A percentile compares a stretch with the other conserved stretches of the same genome.
These are phyloP conservation scores for Umimayanthus kanabou DNA, from an alignment of 92 coral and sea anemone genomes.

Conservation along the genomic window DNA sequence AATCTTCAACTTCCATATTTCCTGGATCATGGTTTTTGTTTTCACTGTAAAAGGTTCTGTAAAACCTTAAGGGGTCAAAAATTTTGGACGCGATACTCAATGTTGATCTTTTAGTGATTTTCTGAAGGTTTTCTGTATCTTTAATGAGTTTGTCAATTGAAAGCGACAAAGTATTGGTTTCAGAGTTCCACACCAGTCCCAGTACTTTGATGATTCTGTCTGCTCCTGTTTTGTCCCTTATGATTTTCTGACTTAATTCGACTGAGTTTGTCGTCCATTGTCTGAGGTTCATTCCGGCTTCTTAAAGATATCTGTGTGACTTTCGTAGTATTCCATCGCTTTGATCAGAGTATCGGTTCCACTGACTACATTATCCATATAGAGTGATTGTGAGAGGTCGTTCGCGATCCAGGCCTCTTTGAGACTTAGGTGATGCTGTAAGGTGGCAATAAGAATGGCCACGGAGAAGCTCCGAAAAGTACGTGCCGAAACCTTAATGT, in stretches of 20 bases:
- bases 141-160: constrained; percentile 41
- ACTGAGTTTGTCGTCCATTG: constrained; percentile 9
- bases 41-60: constrained; percentile 45
- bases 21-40: constrained; percentile 47
- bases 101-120: constrained; percentile 18
- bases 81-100: constrained; percentile 42
- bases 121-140: constrained; percentile 9
- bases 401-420: constrained; percentile 26
- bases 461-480: constrained; percentile 42
- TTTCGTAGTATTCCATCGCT: constrained; percentile 35
- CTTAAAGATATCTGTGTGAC: constrained; percentile 19
- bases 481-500: constrained; percentile 47
- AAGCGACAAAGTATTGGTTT: constrained; percentile 25
- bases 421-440: constrained; percentile 51
- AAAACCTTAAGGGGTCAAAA: constrained; percentile 47
- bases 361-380: constrained; percentile 52
- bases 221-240: not conserved
- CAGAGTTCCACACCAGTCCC: constrained; percentile 23
- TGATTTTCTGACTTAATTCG: not conserved
- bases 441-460: constrained; percentile 57
- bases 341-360: constrained; percentile 32
- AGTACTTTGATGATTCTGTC: constrained; percentile 3
- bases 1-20: constrained; percentile 42
- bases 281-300: constrained; percentile 1
- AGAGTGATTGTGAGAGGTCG: constrained; percentile 42